Base-by-base conservation (phyloP, 2,888 invertebrate genomes). In the Zaprionus bogoriensis region DNA sequence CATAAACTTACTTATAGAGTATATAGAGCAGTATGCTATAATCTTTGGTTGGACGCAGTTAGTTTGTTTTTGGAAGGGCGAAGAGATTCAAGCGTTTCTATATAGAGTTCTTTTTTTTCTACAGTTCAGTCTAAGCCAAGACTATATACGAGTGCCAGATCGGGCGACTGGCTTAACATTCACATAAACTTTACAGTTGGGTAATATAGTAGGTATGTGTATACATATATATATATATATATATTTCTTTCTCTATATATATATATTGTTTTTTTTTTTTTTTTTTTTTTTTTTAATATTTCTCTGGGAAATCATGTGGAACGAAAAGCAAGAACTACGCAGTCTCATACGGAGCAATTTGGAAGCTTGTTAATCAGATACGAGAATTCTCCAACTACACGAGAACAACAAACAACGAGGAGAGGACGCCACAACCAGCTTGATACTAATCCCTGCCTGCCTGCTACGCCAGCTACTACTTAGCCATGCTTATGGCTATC, bases 281-380 rank as follows among this genome's bases (percentile, higher is more conserved):
- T n/a, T 48, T 61, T 61, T 53, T 54, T 57, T 59, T 39, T 22
- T 7, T 55, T 25, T 23, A 23, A 23, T 27, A 9, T 41, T 22
- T 41, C n/a, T 41, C 41, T 41, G 22, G 10, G 41, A n/a, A 10
- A n/a, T 23, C 22, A 22, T 28, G 30, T 25, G 46, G 45, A 45
- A 62, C 38, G 55, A 27, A 45, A 50, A 67, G 75, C 69, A 80
- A 73, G 68, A 65, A 53, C 83, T 83, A 83, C 81, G 80, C 83
- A 83, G 83, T 83, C 83, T 83, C 83, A 83, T 68, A 74, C 65
- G 82, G 82, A 85, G 83, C 80, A 74, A 77, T 70, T 78, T 87
- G 85, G 87, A 87, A 81, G 80, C 80, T 85, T 63, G 44, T 59
- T 48, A 36, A 52, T 79, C 66, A 70, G 69, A 83, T 79, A 76